A percentile compares a stretch with the other conserved stretches of the same genome.
Evolutionary conservation across 2,113 vertebrate species (phyloP).

Genomic region (Crotophaga sulcirostris): DNA sequence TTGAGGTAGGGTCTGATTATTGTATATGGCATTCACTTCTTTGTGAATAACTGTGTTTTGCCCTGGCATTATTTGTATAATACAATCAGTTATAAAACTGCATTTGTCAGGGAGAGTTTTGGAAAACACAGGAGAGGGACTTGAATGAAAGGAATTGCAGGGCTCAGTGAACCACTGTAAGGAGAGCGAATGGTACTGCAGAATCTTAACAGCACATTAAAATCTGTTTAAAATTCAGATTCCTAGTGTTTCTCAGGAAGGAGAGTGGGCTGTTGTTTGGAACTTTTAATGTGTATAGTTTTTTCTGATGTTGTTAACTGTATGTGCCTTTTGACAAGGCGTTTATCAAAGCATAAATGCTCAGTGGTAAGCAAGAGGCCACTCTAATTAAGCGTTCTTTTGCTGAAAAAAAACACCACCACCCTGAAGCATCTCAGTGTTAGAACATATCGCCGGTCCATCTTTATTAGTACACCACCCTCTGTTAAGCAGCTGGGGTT

Average conservation of each 20-base stretch:
- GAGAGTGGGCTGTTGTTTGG: not conserved
- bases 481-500: not conserved
- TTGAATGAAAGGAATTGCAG: not conserved
- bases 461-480: constrained; percentile 33
- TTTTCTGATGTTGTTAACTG: not conserved
- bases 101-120: not conserved
- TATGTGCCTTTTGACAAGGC: not conserved
- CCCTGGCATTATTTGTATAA: not conserved
- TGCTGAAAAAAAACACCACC: not conserved
- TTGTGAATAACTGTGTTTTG: not conserved
- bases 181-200: not conserved
- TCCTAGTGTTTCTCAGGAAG: not conserved
- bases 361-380: not conserved
- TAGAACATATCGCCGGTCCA: not conserved
- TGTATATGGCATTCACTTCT: not conserved
- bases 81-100: not conserved
- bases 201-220: not conserved
- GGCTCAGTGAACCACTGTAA: not conserved
- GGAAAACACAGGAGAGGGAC: not conserved
- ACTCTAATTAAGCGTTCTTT: not conserved
- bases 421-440: not conserved
- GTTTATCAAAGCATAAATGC: not conserved
- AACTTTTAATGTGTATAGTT: not conserved
- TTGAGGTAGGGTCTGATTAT: not conserved
- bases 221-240: not conserved